Evolutionary conservation across 2,888 invertebrate species (phyloP), one percentile per base, ranked within the genome.

Genomic region (Coecobrya sp.): DNA sequence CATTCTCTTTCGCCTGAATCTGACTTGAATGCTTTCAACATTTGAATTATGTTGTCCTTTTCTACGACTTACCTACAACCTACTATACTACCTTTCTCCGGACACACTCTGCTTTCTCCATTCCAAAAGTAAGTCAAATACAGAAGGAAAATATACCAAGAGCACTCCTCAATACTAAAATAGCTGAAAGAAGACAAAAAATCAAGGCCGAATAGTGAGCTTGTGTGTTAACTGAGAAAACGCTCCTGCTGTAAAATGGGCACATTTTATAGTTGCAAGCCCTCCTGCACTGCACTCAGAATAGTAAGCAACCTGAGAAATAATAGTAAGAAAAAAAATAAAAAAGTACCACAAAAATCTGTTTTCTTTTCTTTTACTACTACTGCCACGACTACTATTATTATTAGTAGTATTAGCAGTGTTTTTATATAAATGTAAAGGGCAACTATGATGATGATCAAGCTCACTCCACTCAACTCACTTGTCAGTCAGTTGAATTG

Each of bases 41-140:
- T 76, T 45, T 45, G 45, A 76, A 49, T 76, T 49, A 22, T 25
- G 45, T 76, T 25, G 49, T 25, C 42, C 73, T 73, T 73, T 73
- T 3, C n/a, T 19, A 19, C 42, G n/a, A 19, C 11, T 65, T 27
- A n/a, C 10, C 36, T 36, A 68, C 68, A n/a, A n/a, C n/a, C n/a
- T n/a, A n/a, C n/a, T n/a, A n/a, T n/a, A n/a, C 36, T 68, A 11
- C 13, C n/a, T 27, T 36, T 68, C 68, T 36, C 30, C 16, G 25
- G 49, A 25, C 76, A 49, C 36, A 62, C 49, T 49, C 49, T 7
- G 10, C 55, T 55, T 19, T 55, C 55, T 55, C 55, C 5, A 13
- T 55, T 7, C n/a, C 19, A 49, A 49, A 10, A 49, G 10, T 10
- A n/a, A 8, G 19, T 13, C n/a, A 59, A 59, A n/a, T n/a, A n/a